These are phyloP conservation scores for Sturnira hondurensis DNA, from an alignment of 2,113 vertebrate species.

Conservation along the genomic window DNA sequence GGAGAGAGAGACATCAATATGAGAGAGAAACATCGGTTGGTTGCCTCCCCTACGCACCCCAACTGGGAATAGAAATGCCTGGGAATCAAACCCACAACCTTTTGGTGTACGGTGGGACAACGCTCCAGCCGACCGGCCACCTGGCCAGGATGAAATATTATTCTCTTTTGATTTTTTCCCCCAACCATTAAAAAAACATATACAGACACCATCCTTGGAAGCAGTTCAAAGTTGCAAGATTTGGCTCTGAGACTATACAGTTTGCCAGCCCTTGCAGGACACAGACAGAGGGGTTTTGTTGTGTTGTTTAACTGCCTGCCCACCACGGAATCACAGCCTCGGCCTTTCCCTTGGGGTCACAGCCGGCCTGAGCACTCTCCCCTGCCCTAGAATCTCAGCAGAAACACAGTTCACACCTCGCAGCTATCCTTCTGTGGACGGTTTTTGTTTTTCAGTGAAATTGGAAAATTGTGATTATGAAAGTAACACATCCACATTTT, in stretches of 20 bases:
- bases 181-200: background rate
- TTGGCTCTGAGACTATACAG: background rate
- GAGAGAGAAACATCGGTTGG: too few species aligned
- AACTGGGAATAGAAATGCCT: too few species aligned
- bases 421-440: background rate
- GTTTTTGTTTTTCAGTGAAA: background rate
- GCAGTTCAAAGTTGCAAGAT: background rate
- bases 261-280: background rate
- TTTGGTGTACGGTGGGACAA: too few species aligned
- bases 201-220: background rate
- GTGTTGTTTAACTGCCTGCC: background rate
- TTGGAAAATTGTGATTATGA: background rate
- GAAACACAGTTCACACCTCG: background rate
- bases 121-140: too few species aligned
- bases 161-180: background rate
- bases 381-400: background rate
- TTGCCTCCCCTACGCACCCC: too few species aligned
- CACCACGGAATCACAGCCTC: background rate
- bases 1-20: too few species aligned
- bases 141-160: too few species aligned
- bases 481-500: background rate
- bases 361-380: background rate
- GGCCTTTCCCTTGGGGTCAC: background rate
- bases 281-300: background rate
- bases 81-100: too few species aligned